Evolutionary conservation across 2,797 vertebrate genomes (phyloP).

Genomic region (Lepus oiostolus): DNA sequence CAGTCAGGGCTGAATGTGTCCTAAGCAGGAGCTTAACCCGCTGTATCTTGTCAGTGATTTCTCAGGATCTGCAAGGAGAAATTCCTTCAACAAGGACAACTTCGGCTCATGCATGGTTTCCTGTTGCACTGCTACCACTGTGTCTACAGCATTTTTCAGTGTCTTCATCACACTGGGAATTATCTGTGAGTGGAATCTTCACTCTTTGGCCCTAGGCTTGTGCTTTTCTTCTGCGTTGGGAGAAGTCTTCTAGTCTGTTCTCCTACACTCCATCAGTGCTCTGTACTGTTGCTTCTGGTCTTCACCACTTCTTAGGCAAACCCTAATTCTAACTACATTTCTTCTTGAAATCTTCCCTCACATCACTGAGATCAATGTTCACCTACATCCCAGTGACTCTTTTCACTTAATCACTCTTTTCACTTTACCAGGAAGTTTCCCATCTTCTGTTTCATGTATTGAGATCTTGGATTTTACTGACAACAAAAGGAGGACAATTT

Average conservation of each 20-base stretch:
- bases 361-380: neutral
- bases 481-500: neutral
- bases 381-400: neutral
- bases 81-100: neutral
- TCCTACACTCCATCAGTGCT: neutral
- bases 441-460: neutral
- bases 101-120: neutral
- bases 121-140: fast-evolving
- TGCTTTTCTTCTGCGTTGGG: neutral
- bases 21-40: too few species aligned
- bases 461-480: neutral
- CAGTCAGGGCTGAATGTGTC: too few species aligned
- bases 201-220: neutral
- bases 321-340: neutral
- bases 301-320: neutral
- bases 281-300: neutral
- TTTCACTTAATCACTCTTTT: neutral
- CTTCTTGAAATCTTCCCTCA: neutral
- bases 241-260: neutral
- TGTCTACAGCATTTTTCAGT: fast-evolving
- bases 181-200: neutral
- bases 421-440: neutral
- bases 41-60: neutral
- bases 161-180: neutral
- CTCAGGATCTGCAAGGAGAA: neutral